Conservation (phyloP, 2,797 vertebrate genomes). For the Myiotriccus ornatus region DNA sequence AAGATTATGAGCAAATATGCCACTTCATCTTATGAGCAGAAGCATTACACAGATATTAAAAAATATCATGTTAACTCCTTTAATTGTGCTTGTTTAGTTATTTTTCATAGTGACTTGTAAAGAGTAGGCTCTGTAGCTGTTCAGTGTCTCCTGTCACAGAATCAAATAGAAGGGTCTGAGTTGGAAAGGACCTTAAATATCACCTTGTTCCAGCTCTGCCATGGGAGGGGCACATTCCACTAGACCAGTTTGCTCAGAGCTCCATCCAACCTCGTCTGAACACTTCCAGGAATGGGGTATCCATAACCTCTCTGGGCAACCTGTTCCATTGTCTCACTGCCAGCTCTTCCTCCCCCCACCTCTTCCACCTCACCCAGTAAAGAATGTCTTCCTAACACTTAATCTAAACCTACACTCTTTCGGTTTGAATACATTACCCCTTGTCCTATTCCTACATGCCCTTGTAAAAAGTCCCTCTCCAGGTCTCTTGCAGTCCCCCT, state of each 20-base stretch:
- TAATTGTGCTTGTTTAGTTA: background rate
- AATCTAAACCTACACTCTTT: background rate
- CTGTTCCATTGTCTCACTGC: background rate
- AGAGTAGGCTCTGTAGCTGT: background rate
- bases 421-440: background rate
- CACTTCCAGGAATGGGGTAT: background rate
- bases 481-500: background rate
- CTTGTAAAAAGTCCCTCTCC: background rate
- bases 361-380: background rate
- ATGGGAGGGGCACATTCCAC: accelerated
- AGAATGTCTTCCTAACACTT: background rate
- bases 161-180: background rate
- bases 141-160: background rate
- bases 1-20: background rate
- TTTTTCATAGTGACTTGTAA: background rate
- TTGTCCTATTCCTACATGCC: too few species aligned
- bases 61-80: background rate
- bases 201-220: background rate
- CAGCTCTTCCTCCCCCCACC: background rate
- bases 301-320: background rate
- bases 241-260: background rate
- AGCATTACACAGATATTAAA: background rate
- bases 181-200: background rate
- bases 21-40: background rate
- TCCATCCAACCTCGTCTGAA: background rate